These are phyloP conservation scores for Rhea americana DNA, from an alignment of 2,113 vertebrate species.

Conservation along the genomic window DNA sequence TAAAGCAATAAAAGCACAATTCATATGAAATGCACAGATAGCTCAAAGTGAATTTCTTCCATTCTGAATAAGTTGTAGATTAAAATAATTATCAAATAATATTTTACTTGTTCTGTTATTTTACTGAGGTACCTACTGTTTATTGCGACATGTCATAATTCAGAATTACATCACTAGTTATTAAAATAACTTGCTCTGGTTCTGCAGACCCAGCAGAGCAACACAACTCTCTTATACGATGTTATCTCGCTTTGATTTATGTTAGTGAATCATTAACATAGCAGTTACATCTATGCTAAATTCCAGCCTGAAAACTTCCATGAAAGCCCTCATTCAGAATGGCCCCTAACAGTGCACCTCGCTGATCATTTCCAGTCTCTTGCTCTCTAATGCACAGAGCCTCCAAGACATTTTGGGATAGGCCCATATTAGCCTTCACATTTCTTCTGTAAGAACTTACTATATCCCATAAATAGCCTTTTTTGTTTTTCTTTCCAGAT, in stretches of 20 bases:
- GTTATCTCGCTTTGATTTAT: neutral
- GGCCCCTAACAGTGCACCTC: fast-evolving
- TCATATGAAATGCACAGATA: neutral
- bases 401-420: neutral
- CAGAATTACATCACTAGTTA: neutral
- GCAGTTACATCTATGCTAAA: neutral
- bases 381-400: neutral
- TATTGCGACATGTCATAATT: neutral
- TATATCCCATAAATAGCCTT: fast-evolving
- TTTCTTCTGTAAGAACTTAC: neutral
- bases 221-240: neutral
- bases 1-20: neutral
- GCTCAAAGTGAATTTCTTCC: neutral
- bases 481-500: neutral
- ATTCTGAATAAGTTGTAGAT: neutral
- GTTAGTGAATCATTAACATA: neutral
- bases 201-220: neutral
- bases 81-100: neutral
- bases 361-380: neutral
- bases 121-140: neutral
- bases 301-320: neutral
- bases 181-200: neutral
- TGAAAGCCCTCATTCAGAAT: neutral
- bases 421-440: fast-evolving
- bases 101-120: neutral